phyloP scores from a whole-genome alignment of 2,888 invertebrate species.

The Drosophila barbarae region DNA sequence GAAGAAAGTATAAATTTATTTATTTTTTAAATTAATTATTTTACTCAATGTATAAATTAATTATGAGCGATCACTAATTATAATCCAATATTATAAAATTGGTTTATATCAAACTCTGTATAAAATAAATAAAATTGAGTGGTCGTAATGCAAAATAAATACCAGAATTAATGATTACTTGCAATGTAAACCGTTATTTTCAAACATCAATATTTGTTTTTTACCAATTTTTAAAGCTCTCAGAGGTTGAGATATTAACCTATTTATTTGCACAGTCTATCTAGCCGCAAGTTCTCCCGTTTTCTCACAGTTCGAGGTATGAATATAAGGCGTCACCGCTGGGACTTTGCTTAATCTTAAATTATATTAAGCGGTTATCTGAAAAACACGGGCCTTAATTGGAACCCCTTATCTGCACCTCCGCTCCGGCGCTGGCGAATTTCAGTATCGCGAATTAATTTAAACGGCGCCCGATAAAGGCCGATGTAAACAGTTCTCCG shows the following conservation, averaged over 20 bases:
- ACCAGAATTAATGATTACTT: neutral
- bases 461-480: conserved; percentile 53
- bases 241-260: conserved; percentile 1
- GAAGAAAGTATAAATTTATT: neutral
- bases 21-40: neutral
- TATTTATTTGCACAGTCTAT: conserved; percentile 20
- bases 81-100: neutral
- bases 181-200: neutral
- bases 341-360: conserved; percentile 21
- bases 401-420: conserved; percentile 53
- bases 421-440: conserved; percentile 2
- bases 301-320: neutral
- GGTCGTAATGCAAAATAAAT: neutral
- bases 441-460: conserved; percentile 54
- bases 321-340: conserved; percentile 6
- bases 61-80: too few relatives aligned
- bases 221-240: conserved; percentile 1
- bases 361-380: conserved; percentile 59
- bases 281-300: neutral
- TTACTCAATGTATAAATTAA: neutral
- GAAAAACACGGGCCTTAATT: conserved; percentile 45
- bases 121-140: neutral
- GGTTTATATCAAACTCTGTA: neutral
- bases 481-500: conserved; percentile 63
- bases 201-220: neutral